Percentiles rank a stretch among this genome's conserved stretches.
These are phyloP conservation scores for Apeltes quadracus DNA, from an alignment of 2,113 vertebrate species.

Conservation along the genomic window DNA sequence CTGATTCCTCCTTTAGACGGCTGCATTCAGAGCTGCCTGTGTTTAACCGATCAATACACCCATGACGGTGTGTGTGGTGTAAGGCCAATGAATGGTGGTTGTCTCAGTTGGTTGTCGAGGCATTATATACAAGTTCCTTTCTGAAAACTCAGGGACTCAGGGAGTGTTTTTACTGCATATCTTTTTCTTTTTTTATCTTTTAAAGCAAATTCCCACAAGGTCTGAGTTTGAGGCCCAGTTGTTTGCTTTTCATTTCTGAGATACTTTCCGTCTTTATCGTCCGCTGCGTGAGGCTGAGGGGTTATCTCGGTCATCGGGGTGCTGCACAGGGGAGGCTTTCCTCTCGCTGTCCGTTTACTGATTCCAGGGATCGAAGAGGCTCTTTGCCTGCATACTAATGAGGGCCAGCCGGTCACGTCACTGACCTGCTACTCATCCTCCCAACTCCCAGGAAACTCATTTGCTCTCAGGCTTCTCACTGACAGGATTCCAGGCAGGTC, in stretches of 20 bases:
- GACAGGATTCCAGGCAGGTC: background rate
- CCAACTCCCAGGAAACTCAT: background rate
- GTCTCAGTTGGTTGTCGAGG: background rate
- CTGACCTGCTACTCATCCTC: background rate
- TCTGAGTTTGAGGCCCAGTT: background rate
- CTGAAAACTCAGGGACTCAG: background rate
- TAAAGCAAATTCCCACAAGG: background rate
- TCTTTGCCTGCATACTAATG: background rate
- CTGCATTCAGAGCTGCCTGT: background rate
- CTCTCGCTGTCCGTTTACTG: background rate
- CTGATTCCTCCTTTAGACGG: background rate
- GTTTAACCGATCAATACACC: background rate
- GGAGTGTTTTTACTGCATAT: too few relatives aligned
- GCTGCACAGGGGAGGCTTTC: background rate
- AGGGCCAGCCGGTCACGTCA: background rate
- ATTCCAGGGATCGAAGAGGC: background rate
- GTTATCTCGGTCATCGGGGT: background rate
- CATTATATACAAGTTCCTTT: background rate
- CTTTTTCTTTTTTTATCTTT: too few relatives aligned
- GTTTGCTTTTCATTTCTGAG: background rate
- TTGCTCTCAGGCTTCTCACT: background rate
- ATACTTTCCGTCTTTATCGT: background rate
- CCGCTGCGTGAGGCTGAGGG: background rate
- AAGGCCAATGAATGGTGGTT: background rate
- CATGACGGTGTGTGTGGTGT: too few relatives aligned